Evolutionary conservation across 2,797 vertebrate genomes (phyloP), one percentile per base, ranked within the genome.

Genomic region (Acrocephalus scirpaceus): DNA sequence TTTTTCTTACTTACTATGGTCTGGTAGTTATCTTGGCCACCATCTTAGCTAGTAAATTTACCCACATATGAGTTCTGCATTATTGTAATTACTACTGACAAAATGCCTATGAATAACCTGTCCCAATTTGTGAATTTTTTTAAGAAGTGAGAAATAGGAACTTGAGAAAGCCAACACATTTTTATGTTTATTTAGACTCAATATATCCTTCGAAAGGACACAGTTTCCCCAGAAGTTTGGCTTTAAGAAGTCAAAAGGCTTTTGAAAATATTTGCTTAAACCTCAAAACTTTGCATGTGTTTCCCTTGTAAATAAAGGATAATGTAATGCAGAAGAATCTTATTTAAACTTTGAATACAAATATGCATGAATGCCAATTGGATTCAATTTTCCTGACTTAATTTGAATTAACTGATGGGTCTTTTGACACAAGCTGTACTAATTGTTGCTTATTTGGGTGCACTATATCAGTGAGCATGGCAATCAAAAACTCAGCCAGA

Each of bases 331-430:
- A 96, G 88, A 89, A 94, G 78, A 79, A 85, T 50, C 89, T 96
- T 97, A 94, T 93, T 98, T 97, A 97, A 97, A 93, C 93, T 93
- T 64, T 58, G 65, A 86, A 72, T 92, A 88, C 88, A 95, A 94
- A 96, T 96, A 93, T 67, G 81, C 90, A 90, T 78, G 87, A 92
- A 92, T 97, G 86, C 94, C 95, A 98, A 96, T 89, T 96, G 94
- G 93, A 96, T 96, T 98, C 92, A 96, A 94, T 98, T 97, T 97
- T 97, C 86, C 95, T 96, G 96, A 94, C 95, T 97, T 98, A 97
- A 98, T 98, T 97, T 97, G 93, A 98, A 98, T 98, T 97, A 98
- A 95, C 96, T 96, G 97, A 97, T 70, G 73, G 81, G 86, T 95
- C 96, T 98, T 98, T 96, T 96, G 97, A 97, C 97, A 98, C 93